These are phyloP conservation scores for Sinotaia quadrata DNA, from an alignment of 2,888 invertebrate species.

Conservation along the genomic window DNA sequence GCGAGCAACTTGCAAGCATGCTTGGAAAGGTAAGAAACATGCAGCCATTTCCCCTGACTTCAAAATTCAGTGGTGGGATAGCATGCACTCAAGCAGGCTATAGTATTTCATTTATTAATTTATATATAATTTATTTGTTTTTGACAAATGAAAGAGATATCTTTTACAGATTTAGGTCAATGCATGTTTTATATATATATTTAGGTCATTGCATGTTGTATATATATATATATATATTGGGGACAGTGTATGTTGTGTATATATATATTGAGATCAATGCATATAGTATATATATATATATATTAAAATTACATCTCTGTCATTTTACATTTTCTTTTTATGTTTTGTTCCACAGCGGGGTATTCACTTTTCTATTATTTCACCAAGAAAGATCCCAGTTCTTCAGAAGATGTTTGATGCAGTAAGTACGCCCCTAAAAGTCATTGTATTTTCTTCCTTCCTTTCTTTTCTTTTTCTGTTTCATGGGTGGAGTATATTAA, in stretches of 20 bases:
- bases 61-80: background rate
- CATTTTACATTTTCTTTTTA: slow-evolving; percentile 6
- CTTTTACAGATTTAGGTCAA: no score
- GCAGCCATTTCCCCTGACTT: background rate
- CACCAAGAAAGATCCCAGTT: slow-evolving; percentile 89
- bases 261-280: no score
- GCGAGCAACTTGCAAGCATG: slow-evolving; percentile 87
- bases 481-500: no score
- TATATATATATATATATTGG: no score
- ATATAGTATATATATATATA: no score
- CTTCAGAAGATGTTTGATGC: slow-evolving; percentile 90
- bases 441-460: slow-evolving; percentile 8
- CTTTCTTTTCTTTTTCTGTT: no score
- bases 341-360: slow-evolving; percentile 77
- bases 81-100: background rate
- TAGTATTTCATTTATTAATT: background rate
- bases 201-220: no score
- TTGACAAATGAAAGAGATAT: background rate
- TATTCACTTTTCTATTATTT: slow-evolving; percentile 88
- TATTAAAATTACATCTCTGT: no score
- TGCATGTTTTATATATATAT: no score
- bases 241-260: no score
- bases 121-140: no score
- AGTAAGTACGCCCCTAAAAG: slow-evolving; percentile 55
- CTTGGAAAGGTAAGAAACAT: slow-evolving; percentile 80